Evolutionary conservation across 2,797 vertebrate species (phyloP).

Genomic region (Callimico goeldii): DNA sequence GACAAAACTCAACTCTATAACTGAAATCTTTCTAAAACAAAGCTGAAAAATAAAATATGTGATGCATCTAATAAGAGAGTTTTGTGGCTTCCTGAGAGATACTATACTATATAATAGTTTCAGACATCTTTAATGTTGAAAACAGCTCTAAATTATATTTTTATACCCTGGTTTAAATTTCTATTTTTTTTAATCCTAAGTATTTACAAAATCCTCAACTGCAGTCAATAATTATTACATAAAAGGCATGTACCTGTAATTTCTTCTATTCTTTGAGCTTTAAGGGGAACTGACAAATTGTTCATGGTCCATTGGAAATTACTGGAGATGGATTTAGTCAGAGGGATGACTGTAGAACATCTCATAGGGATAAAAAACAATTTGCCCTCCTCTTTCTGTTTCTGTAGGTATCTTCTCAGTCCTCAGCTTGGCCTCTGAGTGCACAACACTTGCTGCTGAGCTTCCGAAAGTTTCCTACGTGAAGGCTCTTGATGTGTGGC

Average conservation of each 20-base stretch:
- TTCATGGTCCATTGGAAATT: neutral
- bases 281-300: neutral
- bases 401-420: conserved; percentile 97
- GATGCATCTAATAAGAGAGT: neutral
- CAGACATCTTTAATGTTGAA: neutral
- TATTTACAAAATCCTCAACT: neutral
- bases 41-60: neutral
- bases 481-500: conserved; percentile 98
- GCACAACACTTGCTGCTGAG: conserved; percentile 96
- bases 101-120: neutral
- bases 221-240: neutral
- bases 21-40: neutral
- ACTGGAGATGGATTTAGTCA: neutral
- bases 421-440: conserved; percentile 98
- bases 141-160: neutral
- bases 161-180: neutral
- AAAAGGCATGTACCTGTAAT: neutral
- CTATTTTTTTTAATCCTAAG: neutral
- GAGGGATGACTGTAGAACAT: neutral
- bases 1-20: neutral
- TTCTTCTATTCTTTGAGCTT: neutral
- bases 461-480: conserved; percentile 99
- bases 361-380: neutral
- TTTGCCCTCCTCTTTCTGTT: conserved; percentile 26
- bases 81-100: neutral